Conservation (phyloP, 92 coral and sea anemone genomes). For the Metridium senile region DNA sequence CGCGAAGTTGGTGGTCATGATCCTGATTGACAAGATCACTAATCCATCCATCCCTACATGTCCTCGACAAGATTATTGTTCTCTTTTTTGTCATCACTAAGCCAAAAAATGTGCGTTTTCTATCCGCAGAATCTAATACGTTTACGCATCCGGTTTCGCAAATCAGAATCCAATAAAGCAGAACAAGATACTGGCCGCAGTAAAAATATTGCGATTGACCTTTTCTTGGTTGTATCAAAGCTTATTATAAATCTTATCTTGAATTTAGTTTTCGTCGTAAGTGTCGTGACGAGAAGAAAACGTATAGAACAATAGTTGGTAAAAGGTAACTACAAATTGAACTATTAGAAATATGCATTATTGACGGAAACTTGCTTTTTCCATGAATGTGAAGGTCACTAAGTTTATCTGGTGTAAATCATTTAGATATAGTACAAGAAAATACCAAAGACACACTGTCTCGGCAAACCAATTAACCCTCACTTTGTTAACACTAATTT, state of each 20-base stretch:
- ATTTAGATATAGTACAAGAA: not conserved
- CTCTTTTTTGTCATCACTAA: not conserved
- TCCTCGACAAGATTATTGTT: not conserved
- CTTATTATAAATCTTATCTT: too few relatives aligned
- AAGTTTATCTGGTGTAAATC: not conserved
- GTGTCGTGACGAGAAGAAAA: too few relatives aligned
- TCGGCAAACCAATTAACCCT: not conserved
- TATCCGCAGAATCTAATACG: not conserved
- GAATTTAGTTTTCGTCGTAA: too few relatives aligned
- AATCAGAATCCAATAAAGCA: not conserved
- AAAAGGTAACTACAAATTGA: not conserved
- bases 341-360: not conserved
- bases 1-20: constrained; percentile 14
- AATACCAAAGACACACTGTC: constrained; percentile 37
- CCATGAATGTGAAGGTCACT: not conserved
- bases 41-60: not conserved
- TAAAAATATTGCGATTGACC: too few relatives aligned
- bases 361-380: not conserved
- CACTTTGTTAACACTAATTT: not conserved
- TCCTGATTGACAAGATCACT: constrained; percentile 26
- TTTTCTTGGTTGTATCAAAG: too few relatives aligned
- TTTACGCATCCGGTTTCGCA: not conserved
- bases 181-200: too few relatives aligned
- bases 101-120: constrained; percentile 4
- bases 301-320: too few relatives aligned